Conservation (phyloP, 2,113 vertebrate genomes). For the Cyanoderma ruficeps region DNA sequence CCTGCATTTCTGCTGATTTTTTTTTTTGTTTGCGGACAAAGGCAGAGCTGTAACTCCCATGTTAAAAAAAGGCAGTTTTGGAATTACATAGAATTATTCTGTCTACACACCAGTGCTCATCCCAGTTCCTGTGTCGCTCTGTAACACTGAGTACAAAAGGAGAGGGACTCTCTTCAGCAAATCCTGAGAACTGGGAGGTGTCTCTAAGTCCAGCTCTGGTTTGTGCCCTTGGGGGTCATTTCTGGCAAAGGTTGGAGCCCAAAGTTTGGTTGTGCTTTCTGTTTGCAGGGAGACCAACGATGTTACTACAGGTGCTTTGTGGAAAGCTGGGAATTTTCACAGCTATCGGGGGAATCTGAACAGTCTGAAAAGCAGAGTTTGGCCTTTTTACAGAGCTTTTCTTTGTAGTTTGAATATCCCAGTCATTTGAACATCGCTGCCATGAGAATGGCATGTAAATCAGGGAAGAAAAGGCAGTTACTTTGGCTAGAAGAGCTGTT, state of each 20-base stretch:
- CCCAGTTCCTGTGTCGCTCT: background rate
- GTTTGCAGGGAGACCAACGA: background rate
- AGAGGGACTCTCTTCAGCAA: background rate
- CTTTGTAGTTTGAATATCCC: slow-evolving; percentile 44
- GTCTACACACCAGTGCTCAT: background rate
- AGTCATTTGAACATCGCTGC: slow-evolving; percentile 3
- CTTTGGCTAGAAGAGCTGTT: slow-evolving; percentile 25
- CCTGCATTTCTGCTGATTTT: background rate
- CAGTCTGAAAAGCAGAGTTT: background rate
- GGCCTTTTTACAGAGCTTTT: slow-evolving; percentile 33
- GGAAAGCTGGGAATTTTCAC: background rate
- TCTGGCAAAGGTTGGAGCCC: slow-evolving; percentile 34
- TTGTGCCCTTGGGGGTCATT: slow-evolving; percentile 5
- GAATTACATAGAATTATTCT: background rate
- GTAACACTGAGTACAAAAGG: background rate
- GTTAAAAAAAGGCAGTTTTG: background rate
- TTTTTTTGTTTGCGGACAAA: background rate
- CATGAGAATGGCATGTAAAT: slow-evolving; percentile 42
- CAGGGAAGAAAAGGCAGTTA: background rate
- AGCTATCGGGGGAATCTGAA: background rate
- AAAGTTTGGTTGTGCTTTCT: background rate
- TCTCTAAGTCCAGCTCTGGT: background rate
- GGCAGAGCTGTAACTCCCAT: background rate
- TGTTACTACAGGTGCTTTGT: background rate
- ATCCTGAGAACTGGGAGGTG: slow-evolving; percentile 29